Percentiles rank a stretch among this genome's conserved stretches.
Evolutionary conservation across 2,797 vertebrate genomes (phyloP).

Genomic region (Sarcophilus harrisii): DNA sequence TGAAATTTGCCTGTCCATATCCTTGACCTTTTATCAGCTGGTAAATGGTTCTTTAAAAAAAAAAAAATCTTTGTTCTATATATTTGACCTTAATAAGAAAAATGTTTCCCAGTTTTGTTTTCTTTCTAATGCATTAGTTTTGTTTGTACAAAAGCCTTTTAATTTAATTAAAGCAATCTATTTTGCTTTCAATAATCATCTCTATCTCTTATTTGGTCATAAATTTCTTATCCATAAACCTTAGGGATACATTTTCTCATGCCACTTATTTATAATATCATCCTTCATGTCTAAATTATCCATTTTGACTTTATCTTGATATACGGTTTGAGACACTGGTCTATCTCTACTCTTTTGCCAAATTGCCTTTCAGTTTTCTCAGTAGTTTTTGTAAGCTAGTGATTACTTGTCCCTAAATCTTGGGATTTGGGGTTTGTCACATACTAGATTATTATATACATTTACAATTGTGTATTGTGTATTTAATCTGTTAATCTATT

Average conservation of each 20-base stretch:
- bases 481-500: not conserved
- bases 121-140: no score
- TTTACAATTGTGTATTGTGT: not conserved
- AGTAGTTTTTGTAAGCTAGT: not conserved
- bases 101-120: no score
- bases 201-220: no score
- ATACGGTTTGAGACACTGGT: not conserved
- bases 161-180: no score
- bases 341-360: not conserved
- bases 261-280: not conserved
- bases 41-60: no score
- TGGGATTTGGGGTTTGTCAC: not conserved
- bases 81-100: no score
- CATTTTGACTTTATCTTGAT: not conserved
- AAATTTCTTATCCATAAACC: no score
- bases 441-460: not conserved
- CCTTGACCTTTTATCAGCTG: no score
- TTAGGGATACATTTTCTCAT: not conserved
- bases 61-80: no score
- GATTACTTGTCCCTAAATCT: not conserved
- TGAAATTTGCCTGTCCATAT: no score
- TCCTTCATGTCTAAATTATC: not conserved
- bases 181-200: no score
- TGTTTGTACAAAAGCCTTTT: no score
- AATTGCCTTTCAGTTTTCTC: not conserved